phyloP scores from a whole-genome alignment of 2,113 vertebrate species.

The Sapajus apella region DNA sequence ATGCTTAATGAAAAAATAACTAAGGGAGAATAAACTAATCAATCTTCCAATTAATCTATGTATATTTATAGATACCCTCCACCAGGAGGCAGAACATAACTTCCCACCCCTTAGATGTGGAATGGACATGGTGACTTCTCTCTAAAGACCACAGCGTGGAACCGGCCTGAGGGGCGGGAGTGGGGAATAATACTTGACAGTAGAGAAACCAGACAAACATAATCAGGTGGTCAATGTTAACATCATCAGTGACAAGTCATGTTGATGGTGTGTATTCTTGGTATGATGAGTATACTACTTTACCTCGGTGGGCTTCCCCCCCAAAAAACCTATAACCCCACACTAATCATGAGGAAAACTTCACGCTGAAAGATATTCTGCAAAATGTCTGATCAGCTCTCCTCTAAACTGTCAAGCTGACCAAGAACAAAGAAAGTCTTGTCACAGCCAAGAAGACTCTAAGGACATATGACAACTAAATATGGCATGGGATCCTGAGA shows the following conservation, averaged over 20 bases:
- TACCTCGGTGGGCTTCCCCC: not conserved
- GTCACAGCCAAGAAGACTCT: not conserved
- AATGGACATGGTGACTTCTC: not conserved
- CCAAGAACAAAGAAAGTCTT: not conserved
- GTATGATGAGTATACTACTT: not conserved
- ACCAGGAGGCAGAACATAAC: not conserved
- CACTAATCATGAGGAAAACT: not conserved
- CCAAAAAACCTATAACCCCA: not conserved
- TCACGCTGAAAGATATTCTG: not conserved
- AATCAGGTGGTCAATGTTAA: not conserved
- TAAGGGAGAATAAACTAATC: not conserved
- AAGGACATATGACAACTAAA: not conserved
- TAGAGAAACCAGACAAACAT: not conserved
- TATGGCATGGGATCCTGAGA: not conserved
- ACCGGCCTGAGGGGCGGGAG: not conserved
- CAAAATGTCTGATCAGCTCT: not conserved
- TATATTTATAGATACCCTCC: not conserved
- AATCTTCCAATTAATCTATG: not conserved
- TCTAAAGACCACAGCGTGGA: not conserved
- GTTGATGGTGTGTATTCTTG: not conserved
- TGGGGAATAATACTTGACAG: not conserved
- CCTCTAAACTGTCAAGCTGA: not conserved
- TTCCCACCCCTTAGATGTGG: not conserved
- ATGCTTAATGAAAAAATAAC: not conserved
- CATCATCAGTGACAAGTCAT: not conserved